Conservation (phyloP, 1,140 invertebrate species). For the Calosoma granatense region DNA sequence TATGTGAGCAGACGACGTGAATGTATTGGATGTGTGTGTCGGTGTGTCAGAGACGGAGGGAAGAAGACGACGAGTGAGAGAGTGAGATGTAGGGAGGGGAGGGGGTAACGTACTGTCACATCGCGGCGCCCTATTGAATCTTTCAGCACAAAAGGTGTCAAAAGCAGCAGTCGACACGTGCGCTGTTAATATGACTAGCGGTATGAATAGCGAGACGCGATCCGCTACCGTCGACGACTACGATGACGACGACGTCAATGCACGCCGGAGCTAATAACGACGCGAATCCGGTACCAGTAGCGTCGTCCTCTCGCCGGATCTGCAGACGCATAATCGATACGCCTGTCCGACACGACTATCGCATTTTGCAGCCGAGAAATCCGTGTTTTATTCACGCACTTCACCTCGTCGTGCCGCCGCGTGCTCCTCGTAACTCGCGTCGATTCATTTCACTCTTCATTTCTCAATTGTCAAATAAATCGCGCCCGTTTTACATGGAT, state of each 20-base stretch:
- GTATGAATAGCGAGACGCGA: conserved; percentile 2
- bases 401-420: too few species aligned
- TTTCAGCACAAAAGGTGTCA: conserved; percentile 20
- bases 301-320: conserved; percentile 14
- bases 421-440: conserved; percentile 14
- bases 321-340: conserved; percentile 20
- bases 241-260: background rate
- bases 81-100: background rate
- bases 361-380: conserved; percentile 16
- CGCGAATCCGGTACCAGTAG: conserved; percentile 14
- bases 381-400: conserved; percentile 16
- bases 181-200: conserved; percentile 6
- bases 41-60: background rate
- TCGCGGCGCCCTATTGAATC: conserved; percentile 7
- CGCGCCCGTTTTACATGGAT: background rate
- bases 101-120: background rate
- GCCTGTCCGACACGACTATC: conserved; percentile 15
- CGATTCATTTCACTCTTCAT: background rate
- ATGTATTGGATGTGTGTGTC: too few species aligned
- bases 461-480: conserved; percentile 8
- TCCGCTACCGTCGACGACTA: background rate
- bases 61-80: background rate
- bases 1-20: too few species aligned
- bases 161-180: conserved; percentile 11
- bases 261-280: conserved; percentile 2